These are phyloP conservation scores for Muscicapa striata DNA, from an alignment of 2,797 vertebrate species.

Conservation along the genomic window DNA sequence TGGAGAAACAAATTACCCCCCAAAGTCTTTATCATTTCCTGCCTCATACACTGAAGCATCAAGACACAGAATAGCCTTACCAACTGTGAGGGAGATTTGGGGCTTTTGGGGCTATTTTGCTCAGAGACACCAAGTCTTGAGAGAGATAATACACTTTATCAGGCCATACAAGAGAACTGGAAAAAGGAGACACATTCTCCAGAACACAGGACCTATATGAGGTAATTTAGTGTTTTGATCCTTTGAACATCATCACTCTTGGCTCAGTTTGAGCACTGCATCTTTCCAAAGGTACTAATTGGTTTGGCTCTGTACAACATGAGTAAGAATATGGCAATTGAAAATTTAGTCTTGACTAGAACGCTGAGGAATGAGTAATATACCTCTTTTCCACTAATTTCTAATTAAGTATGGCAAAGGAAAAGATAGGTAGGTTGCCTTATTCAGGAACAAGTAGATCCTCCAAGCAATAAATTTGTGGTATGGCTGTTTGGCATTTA, in stretches of 20 bases:
- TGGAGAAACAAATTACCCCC: conserved; percentile 2
- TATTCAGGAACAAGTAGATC: conserved; percentile 8
- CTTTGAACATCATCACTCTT: conserved; percentile 21
- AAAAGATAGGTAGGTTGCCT: conserved; percentile 8
- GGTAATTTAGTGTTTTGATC: conserved; percentile 48
- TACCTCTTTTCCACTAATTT: conserved; percentile 11
- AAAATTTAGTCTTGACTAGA: conserved; percentile 27
- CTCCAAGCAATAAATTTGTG: conserved; percentile 25
- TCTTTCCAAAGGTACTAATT: conserved; percentile 54
- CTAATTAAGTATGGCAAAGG: conserved; percentile 11
- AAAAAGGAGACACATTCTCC: conserved; percentile 24
- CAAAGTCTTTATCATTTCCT: background rate
- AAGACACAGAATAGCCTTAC: background rate
- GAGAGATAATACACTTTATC: background rate
- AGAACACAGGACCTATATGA: conserved; percentile 10
- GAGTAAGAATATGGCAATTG: conserved; percentile 17
- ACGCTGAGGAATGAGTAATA: conserved; percentile 33
- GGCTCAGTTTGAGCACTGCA: conserved; percentile 18
- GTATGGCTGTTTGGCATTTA: conserved; percentile 43
- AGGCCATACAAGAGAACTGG: background rate
- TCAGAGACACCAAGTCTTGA: conserved; percentile 6
- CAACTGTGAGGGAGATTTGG: background rate
- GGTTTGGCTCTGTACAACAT: conserved; percentile 35
- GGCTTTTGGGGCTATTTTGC: background rate
- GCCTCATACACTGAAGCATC: background rate